Percentiles rank a stretch among this genome's conserved stretches.
Conservation (phyloP, 2,888 invertebrate genomes). For the Eupithecia centaureata region DNA sequence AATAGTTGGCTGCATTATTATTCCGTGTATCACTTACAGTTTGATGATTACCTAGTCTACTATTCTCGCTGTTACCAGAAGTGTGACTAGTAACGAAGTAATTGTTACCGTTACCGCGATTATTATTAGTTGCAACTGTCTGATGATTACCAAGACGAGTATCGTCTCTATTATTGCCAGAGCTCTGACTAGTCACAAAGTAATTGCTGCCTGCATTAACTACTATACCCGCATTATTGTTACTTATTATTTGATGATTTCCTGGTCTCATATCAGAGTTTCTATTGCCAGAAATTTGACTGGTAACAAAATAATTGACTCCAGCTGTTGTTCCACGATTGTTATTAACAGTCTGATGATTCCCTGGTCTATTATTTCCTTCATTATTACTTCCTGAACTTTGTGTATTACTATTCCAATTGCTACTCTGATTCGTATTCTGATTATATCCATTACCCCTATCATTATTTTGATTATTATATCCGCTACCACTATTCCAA, state of each 20-base stretch:
- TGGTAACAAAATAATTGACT: conserved; percentile 15
- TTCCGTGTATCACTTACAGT: conserved; percentile 14
- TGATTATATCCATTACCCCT: conserved; percentile 11
- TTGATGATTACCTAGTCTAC: conserved; percentile 27
- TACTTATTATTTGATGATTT: conserved; percentile 7
- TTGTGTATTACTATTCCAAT: conserved; percentile 14
- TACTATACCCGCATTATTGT: conserved; percentile 2
- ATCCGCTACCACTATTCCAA: conserved; percentile 20
- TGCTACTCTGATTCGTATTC: conserved; percentile 9
- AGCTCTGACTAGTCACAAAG: conserved; percentile 19
- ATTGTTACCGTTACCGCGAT: neutral
- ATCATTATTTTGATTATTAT: conserved; percentile 20
- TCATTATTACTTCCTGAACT: neutral
- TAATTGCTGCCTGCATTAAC: neutral
- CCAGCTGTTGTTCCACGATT: neutral
- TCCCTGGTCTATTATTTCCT: conserved; percentile 2
- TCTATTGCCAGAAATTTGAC: conserved; percentile 13
- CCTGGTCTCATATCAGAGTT: conserved; percentile 10
- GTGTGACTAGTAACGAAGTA: conserved; percentile 21
- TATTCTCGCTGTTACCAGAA: conserved; percentile 12
- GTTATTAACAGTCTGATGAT: conserved; percentile 1
- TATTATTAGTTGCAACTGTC: conserved; percentile 7
- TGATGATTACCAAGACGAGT: conserved; percentile 18
- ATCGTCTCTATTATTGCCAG: conserved; percentile 15
- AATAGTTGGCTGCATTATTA: conserved; percentile 16